A percentile compares a stretch with the other conserved stretches of the same genome.
Evolutionary conservation across 2,113 vertebrate genomes (phyloP).

Genomic region (Hemicordylus capensis): DNA sequence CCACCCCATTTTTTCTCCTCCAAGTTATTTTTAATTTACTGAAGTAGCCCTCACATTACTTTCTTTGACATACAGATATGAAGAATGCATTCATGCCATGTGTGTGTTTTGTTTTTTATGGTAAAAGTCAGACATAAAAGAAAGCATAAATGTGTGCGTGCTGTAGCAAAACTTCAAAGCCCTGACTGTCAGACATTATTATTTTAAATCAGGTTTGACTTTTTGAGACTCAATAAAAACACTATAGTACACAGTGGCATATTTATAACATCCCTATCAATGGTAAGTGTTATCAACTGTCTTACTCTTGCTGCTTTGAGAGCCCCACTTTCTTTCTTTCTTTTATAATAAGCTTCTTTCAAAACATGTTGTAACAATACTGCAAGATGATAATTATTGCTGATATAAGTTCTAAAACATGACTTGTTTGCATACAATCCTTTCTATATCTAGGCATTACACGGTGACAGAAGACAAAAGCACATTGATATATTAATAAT

Average conservation of each 20-base stretch:
- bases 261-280: slow-evolving; percentile 67
- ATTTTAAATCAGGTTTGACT: slow-evolving; percentile 77
- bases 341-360: slow-evolving; percentile 62
- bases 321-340: slow-evolving; percentile 58
- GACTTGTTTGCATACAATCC: slow-evolving; percentile 69
- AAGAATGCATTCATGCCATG: slow-evolving; percentile 40
- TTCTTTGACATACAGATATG: slow-evolving; percentile 66
- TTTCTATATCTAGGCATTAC: slow-evolving; percentile 52
- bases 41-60: slow-evolving; percentile 58
- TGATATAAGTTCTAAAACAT: slow-evolving; percentile 58
- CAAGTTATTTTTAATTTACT: slow-evolving; percentile 49
- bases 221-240: slow-evolving; percentile 72
- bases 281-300: slow-evolving; percentile 60
- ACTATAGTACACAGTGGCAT: slow-evolving; percentile 66
- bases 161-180: slow-evolving; percentile 74
- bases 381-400: slow-evolving; percentile 65
- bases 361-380: slow-evolving; percentile 64
- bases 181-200: slow-evolving; percentile 71
- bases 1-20: not conserved
- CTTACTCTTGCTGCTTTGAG: slow-evolving; percentile 50
- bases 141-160: slow-evolving; percentile 69
- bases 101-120: slow-evolving; percentile 66
- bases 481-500: slow-evolving; percentile 68
- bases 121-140: slow-evolving; percentile 74
- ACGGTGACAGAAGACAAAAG: slow-evolving; percentile 71